Evolutionary conservation across 2,888 invertebrate genomes (phyloP).

Genomic region (Polymixis lichenea): DNA sequence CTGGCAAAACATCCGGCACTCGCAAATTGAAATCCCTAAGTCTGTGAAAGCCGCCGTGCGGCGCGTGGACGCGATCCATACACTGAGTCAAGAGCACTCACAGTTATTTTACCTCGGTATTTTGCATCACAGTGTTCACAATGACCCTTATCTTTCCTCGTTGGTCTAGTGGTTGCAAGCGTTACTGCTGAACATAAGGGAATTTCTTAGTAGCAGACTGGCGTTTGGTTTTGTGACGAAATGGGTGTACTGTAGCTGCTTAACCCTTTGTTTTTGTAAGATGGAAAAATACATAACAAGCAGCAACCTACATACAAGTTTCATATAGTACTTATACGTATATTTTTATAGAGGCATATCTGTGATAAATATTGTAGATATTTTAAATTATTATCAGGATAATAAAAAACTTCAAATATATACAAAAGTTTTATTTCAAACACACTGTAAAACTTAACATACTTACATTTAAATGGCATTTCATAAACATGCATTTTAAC

Average conservation of each 20-base stretch:
- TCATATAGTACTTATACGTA: not conserved
- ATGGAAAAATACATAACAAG: not conserved
- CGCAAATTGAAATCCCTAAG: no score
- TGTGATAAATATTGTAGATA: slow-evolving; percentile 68
- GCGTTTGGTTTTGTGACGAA: no score
- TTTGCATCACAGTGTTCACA: not conserved
- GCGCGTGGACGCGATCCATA: not conserved
- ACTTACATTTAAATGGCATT: slow-evolving; percentile 62
- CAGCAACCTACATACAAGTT: not conserved
- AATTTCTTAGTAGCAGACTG: no score
- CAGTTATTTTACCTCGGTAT: not conserved
- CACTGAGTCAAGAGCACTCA: no score
- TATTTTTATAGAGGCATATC: slow-evolving; percentile 39
- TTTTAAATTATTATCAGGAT: slow-evolving; percentile 51
- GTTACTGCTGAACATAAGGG: no score
- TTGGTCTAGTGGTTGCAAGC: not conserved
- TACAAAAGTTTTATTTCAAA: slow-evolving; percentile 75
- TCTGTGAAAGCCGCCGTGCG: no score
- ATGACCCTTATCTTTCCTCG: not conserved
- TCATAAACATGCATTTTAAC: slow-evolving; percentile 44
- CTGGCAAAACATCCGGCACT: no score
- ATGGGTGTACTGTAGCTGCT: no score
- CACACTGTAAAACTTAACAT: slow-evolving; percentile 70
- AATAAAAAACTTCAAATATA: slow-evolving; percentile 58
- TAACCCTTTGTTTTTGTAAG: not conserved